phyloP scores from a whole-genome alignment of 2,888 invertebrate species.

The Helobdella robusta region DNA sequence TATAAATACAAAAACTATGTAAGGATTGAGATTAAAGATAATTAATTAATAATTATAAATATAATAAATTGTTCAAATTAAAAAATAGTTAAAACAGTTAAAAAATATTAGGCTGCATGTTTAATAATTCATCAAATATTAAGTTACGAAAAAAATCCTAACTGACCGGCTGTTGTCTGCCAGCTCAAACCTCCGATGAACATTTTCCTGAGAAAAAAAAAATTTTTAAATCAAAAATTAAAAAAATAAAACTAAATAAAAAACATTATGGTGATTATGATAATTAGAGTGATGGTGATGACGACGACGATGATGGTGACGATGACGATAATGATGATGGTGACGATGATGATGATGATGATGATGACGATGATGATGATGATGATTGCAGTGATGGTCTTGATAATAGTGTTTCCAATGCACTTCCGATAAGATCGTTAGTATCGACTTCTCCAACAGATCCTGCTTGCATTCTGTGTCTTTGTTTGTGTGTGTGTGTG shows the following conservation, averaged over 20 bases:
- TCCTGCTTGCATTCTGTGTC: no score
- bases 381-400: conserved; percentile 7
- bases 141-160: background rate
- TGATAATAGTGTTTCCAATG: background rate
- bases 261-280: background rate
- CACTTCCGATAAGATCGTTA: no score
- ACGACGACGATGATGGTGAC: conserved; percentile 16
- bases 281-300: conserved; percentile 1
- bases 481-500: no score
- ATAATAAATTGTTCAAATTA: no score
- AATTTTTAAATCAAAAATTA: background rate
- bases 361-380: conserved; percentile 14
- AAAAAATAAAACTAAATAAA: background rate
- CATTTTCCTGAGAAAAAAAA: conserved; percentile 83
- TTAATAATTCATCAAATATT: no score
- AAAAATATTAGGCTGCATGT: no score
- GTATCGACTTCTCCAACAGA: no score
- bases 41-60: no score
- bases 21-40: no score
- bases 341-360: conserved; percentile 9
- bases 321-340: conserved; percentile 10
- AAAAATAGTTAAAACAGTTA: no score
- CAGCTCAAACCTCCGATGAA: conserved; percentile 99
- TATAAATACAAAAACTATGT: no score
- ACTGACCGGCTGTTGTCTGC: conserved; percentile 96